Base-by-base conservation (phyloP, 2,797 vertebrate genomes). In the Esox masquinongy region DNA sequence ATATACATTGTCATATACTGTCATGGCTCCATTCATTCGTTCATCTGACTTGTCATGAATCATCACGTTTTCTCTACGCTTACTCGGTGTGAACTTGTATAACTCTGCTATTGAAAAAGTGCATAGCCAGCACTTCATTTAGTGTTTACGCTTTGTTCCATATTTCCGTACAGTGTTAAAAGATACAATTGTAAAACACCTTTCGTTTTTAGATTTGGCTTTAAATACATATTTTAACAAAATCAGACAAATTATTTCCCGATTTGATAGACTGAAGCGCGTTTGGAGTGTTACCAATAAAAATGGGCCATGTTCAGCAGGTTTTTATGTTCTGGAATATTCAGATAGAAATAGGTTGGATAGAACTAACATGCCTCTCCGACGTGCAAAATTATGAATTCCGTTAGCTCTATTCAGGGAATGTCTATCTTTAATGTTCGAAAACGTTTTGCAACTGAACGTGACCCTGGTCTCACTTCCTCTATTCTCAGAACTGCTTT, bases 401-500 rank as follows among this genome's bases (percentile, higher is more conserved):
- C 9, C 6, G 43, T 76, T 47, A 11, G 43, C 43, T 47, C 43
- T 14, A 12, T 47, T 14, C 43, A 3, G 9, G 43, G 43, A 47
- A 47, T 47, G 43, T 47, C 43, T 47, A 47, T 47, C 43, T 14
- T 11, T 11, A 47, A 47, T 14, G 43, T 12, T 47, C 12, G 43
- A 47, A 76, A 47, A 47, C 43, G 43, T 47, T 47, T 47, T 47
- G 43, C 43, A 47, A 47, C 43, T 47, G 43, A 47, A 47, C 43
- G 43, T 47, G 0, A 5, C 12, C 43, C 43, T 47, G 6, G 71
- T 79, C 67, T 76, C 68, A 80, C 79, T 85, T 80, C 66, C 76
- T 83, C 80, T 75, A 12, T 68, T 83, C 50, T 68, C 51, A 78
- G 39, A 15, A 5, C 1, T 70, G 80, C 51, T 91, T 88, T 88